Evolutionary conservation across 2,113 vertebrate species (phyloP).

Genomic region (Lanius ludovicianus): DNA sequence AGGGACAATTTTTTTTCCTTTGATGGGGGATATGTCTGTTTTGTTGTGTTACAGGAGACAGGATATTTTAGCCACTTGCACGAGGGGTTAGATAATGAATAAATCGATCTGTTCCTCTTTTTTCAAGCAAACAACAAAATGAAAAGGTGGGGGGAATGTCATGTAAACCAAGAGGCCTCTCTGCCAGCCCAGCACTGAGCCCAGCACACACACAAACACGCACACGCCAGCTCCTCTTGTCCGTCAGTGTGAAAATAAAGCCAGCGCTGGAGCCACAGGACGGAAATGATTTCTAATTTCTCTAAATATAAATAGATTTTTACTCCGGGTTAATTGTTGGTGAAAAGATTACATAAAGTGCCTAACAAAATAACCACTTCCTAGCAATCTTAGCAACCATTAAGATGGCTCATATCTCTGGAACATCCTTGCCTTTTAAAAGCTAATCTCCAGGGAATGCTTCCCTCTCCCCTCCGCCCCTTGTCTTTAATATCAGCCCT

Average conservation of each 20-base stretch:
- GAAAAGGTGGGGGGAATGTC: background rate
- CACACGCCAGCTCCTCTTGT: background rate
- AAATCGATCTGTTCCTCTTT: background rate
- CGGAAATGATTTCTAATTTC: conserved; percentile 64
- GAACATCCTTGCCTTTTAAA: conserved; percentile 37
- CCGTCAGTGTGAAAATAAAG: conserved; percentile 46
- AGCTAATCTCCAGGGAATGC: conserved; percentile 26
- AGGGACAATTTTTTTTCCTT: fast-evolving
- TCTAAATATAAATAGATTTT: conserved; percentile 56
- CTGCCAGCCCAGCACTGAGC: background rate
- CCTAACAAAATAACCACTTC: conserved; percentile 65
- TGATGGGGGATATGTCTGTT: background rate
- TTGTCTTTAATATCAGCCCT: background rate
- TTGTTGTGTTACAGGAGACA: background rate
- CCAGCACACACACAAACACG: background rate
- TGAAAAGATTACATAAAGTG: conserved; percentile 41
- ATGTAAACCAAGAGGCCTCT: conserved; percentile 18
- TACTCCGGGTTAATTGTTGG: conserved; percentile 52
- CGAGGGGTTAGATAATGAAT: background rate
- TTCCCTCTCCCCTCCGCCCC: conserved; percentile 3
- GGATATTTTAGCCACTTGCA: background rate
- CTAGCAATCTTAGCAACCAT: conserved; percentile 43
- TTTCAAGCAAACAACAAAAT: background rate
- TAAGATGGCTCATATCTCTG: conserved; percentile 3
- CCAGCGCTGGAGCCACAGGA: conserved; percentile 1